These are phyloP conservation scores for Caranx ignobilis DNA, from an alignment of 2,113 vertebrate genomes.

Conservation along the genomic window DNA sequence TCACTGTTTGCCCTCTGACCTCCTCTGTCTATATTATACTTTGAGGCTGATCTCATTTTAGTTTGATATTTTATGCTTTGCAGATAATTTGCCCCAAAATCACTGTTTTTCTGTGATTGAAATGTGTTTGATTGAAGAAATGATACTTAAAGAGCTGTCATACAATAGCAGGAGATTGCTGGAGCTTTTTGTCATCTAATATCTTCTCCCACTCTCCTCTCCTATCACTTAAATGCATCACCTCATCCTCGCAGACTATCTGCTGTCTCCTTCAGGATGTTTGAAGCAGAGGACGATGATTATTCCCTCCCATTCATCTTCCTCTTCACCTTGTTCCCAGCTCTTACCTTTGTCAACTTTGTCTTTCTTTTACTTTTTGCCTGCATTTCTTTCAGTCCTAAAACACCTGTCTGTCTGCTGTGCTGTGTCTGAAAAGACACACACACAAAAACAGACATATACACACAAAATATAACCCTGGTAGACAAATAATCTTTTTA, in stretches of 20 bases:
- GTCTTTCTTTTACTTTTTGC: neutral
- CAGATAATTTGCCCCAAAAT: neutral
- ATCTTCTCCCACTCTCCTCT: conserved; percentile 30
- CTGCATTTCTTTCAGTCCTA: neutral
- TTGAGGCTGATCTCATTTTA: neutral
- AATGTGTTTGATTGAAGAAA: conserved; percentile 6
- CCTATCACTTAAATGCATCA: conserved; percentile 38
- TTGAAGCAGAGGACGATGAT: conserved; percentile 38
- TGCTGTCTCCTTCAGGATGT: conserved; percentile 58
- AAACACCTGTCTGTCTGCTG: no score
- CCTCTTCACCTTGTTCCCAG: conserved; percentile 19
- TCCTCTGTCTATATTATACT: neutral
- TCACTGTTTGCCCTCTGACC: neutral
- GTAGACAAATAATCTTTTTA: no score
- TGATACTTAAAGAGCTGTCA: conserved; percentile 12
- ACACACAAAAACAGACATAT: neutral
- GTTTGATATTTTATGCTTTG: neutral
- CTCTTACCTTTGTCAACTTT: neutral
- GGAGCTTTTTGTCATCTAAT: conserved; percentile 42
- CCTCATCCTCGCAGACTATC: conserved; percentile 40
- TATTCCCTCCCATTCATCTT: conserved; percentile 32
- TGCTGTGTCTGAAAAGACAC: neutral
- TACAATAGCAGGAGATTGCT: conserved; percentile 8
- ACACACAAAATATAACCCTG: neutral
- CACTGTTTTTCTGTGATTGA: neutral